These are phyloP conservation scores for Brachyrhaphis roseni DNA, from an alignment of 2,797 vertebrate species.

Conservation along the genomic window DNA sequence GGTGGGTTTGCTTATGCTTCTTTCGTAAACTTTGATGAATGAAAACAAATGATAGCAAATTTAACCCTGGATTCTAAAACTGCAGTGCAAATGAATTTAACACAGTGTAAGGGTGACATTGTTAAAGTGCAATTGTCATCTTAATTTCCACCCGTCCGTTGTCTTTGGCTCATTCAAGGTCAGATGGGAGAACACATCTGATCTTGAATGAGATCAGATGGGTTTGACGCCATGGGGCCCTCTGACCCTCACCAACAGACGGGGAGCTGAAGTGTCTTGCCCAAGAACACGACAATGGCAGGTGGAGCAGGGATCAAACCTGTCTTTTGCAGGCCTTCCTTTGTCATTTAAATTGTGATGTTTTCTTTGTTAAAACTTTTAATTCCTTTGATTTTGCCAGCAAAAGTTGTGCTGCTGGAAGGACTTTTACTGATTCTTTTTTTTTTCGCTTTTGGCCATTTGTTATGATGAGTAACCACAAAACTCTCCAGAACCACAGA, in stretches of 20 bases:
- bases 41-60: background rate
- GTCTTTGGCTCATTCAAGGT: no score
- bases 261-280: no score
- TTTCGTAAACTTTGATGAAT: background rate
- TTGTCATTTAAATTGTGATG: background rate
- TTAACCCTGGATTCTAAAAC: background rate
- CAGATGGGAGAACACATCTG: no score
- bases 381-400: background rate
- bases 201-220: no score
- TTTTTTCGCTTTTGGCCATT: background rate
- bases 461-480: background rate
- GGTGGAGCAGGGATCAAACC: no score
- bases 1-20: background rate
- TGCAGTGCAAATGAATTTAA: background rate
- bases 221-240: no score
- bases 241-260: no score
- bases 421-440: background rate
- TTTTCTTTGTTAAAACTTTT: background rate
- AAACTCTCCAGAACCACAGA: background rate
- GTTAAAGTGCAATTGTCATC: background rate
- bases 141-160: background rate
- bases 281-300: no score
- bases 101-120: background rate
- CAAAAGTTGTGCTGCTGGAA: background rate
- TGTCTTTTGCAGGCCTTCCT: background rate